A percentile compares a stretch with the other conserved stretches of the same genome.
These are phyloP conservation scores for Artibeus jamaicensis DNA, from an alignment of 2,797 vertebrate species.

Conservation along the genomic window DNA sequence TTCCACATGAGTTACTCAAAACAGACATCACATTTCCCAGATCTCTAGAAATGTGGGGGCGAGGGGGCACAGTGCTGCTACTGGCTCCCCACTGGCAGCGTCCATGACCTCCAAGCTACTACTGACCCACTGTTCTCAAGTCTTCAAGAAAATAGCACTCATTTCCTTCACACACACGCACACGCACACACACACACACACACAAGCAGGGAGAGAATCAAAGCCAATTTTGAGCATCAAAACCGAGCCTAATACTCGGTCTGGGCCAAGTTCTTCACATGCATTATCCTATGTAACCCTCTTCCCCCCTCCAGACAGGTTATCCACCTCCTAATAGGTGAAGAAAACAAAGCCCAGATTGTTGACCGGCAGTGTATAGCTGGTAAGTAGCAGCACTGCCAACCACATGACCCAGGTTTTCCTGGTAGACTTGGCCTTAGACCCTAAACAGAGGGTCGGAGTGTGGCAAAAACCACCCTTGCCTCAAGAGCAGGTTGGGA, in stretches of 20 bases:
- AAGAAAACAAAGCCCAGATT: not conserved
- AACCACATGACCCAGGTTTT: not conserved
- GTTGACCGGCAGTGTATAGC: not conserved
- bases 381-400: not conserved
- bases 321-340: not conserved
- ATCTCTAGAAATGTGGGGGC: not conserved
- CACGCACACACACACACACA: not conserved
- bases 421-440: not conserved
- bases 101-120: not conserved
- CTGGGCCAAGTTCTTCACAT: not conserved
- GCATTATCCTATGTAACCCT: not conserved
- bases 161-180: not conserved
- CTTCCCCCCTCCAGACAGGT: not conserved
- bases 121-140: not conserved
- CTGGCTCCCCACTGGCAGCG: not conserved
- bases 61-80: not conserved
- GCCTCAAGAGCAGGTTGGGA: not conserved
- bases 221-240: not conserved
- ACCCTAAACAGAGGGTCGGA: not conserved
- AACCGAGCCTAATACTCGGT: not conserved
- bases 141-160: not conserved
- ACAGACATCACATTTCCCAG: not conserved
- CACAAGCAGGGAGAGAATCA: not conserved
- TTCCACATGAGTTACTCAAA: not conserved
- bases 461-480: not conserved